Evolutionary conservation across 2,113 vertebrate genomes (phyloP), one percentile per base, ranked within the genome.

Genomic region (Oryzias celebensis): DNA sequence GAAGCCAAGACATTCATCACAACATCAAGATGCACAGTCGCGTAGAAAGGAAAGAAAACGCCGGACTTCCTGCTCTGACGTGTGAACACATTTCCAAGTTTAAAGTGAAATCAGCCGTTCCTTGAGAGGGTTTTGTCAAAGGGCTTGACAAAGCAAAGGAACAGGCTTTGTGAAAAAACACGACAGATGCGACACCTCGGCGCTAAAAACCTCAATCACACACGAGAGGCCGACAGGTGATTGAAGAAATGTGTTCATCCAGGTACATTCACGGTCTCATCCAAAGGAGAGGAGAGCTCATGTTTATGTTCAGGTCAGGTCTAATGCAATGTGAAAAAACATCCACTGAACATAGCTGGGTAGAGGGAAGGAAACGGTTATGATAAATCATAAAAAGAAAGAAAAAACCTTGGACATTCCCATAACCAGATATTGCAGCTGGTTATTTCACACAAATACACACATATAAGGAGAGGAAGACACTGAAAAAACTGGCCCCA

Each of bases 261-360:
- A 69, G 63, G 46, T 68, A 61, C 79, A 73, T 73, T 78, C 77
- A 72, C 61, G 20, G 58, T 83, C 85, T 85, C 65, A 82, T 89
- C 81, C 81, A 77, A 68, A 79, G 81, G 76, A 45, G 75, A 73
- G 77, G 76, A 31, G 71, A 60, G 80, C 80, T 84, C 82, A 85
- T 85, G 78, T 77, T 78, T 85, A 91, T 90, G 91, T 88, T 91
- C 89, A 89, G 86, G 73, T 78, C 65, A 49, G 61, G 58, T 70
- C 75, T 81, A 81, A 86, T 76, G 81, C 73, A 73, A 36, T 83
- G 84, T 77, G 82, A 76, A 67, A 65, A 71, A 74, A 89, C 85
- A 82, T 86, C 81, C 85, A 88, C 82, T 90, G 85, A 91, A 91
- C 88, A 91, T 85, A 90, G 89, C 90, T 91, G 84, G 82, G 82